Evolutionary conservation across 2,797 vertebrate genomes (phyloP), one percentile per base, ranked within the genome.

Genomic region (Podarcis lilfordi): DNA sequence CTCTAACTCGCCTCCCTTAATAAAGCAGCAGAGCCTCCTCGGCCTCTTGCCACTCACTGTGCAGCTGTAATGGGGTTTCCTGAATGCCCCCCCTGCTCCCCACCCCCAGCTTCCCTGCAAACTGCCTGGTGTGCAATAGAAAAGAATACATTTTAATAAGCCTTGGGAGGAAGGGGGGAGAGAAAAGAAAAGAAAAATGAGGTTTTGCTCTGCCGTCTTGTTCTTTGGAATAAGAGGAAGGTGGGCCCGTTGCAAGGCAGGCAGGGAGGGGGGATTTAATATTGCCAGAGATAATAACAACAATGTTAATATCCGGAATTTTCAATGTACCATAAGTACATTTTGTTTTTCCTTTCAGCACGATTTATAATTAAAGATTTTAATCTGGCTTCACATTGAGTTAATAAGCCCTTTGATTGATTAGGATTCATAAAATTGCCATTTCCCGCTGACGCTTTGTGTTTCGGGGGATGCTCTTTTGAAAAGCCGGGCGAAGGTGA

Each of bases 291-390:
- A 97, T 97, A 97, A 97, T 97, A 96, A 96, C 96, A 97, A 96
- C 96, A 97, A 96, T 96, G 97, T 97, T 97, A 97, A 97, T 97
- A 97, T 97, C 97, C 97, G 97, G 97, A 96, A 97, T 97, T 97
- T 97, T 96, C 97, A 96, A 95, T 96, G 96, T 96, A 95, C 96
- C 94, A 96, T 97, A 97, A 97, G 96, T 96, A 96, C 97, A 97
- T 97, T 97, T 97, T 97, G 97, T 97, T 97, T 97, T 97, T 97
- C 96, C 97, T 97, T 97, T 97, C 97, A 97, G 96, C 96, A 94
- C 97, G 95, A 97, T 97, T 97, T 97, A 97, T 98, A 97, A 98
- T 98, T 97, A 98, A 98, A 97, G 97, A 98, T 98, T 98, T 97
- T 97, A 97, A 98, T 98, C 97, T 97, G 97, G 97, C 97, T 97